Base-by-base conservation (phyloP, 2,888 invertebrate genomes). In the Abrostola tripartita region DNA sequence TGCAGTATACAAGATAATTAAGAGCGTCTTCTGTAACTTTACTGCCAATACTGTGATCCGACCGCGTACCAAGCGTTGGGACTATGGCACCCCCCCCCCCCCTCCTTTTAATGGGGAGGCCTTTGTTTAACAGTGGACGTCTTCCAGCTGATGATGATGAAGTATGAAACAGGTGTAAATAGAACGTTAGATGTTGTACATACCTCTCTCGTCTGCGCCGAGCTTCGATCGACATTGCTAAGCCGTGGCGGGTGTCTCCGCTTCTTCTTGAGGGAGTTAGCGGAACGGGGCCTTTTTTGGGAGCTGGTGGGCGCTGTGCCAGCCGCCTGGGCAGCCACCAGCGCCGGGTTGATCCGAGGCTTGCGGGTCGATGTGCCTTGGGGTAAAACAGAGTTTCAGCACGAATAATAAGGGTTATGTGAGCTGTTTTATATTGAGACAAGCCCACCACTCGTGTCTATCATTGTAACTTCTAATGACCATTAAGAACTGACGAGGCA, bases 311-410 rank as follows among this genome's bases (percentile, higher is more conserved):
- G 95, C 2, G 95, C 95, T 44, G 95, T 94, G 74, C 95, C 96
- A 57, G 96, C 98, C 68, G 98, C 98, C 95, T 99, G 99, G 86
- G 99, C 98, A 57, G 99, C 99, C 83, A 98, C 99, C 87, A 99
- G 93, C 87, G 99, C 98, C n/a, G 98, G 98, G 95, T 99, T 99
- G 87, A 99, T 96, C 82, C 99, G 97, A 74, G 99, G 99, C 93
- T 99, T 99, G 85, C 97, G 96, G 78, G 97, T 97, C 61, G 97
- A 97, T 76, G 97, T 97, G 85, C 97, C 99, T 97, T 12, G 0
- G 37, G 44, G 85, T 9, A 64, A 38, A 40, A 51, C 47, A 14
- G 1, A 42, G 0, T 5, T 37, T 71, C 35, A 71, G 14, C 0
- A 12, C 9, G 0, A 12, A 1, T 0, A 10, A 6, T 51, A 38